phyloP scores from a whole-genome alignment of 2,888 invertebrate species.

The Cheilosia vulpina region DNA sequence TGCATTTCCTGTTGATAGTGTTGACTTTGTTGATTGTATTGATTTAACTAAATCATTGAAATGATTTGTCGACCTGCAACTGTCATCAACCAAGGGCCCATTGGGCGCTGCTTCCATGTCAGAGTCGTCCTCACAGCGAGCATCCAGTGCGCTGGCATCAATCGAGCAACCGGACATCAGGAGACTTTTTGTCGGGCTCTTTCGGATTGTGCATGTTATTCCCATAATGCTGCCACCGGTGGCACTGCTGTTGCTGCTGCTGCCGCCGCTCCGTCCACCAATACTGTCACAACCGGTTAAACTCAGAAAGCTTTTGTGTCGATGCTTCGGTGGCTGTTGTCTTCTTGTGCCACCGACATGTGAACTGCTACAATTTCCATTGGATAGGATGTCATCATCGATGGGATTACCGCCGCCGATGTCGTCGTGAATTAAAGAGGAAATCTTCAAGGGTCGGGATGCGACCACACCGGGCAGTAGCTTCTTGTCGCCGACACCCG shows the following conservation, averaged over 20 bases:
- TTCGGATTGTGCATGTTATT: conserved; percentile 69
- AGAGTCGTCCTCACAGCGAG: conserved; percentile 64
- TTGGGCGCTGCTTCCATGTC: conserved; percentile 69
- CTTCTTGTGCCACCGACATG: conserved; percentile 42
- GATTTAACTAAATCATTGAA: conserved; percentile 73
- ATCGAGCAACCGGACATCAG: conserved; percentile 70
- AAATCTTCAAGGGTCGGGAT: conserved; percentile 56
- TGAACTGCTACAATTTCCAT: conserved; percentile 53
- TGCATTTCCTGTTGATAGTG: conserved; percentile 74
- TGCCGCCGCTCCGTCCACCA: conserved; percentile 70
- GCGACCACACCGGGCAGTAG: neutral
- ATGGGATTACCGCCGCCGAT: conserved; percentile 53
- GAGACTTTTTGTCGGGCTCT: conserved; percentile 70
- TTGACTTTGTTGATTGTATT: conserved; percentile 71
- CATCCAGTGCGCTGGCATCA: conserved; percentile 55
- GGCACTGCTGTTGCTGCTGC: conserved; percentile 67
- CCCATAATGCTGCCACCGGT: conserved; percentile 70
- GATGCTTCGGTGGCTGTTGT: conserved; percentile 73
- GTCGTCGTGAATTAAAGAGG: conserved; percentile 63
- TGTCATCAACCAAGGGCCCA: conserved; percentile 60
- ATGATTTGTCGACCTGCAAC: conserved; percentile 70
- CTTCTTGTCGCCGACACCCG: conserved; percentile 52
- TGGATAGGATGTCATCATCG: conserved; percentile 58
- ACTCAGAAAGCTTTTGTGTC: conserved; percentile 80
- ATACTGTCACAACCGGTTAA: conserved; percentile 63